A percentile compares a stretch with the other conserved stretches of the same genome.
phyloP scores from a whole-genome alignment of 1,140 invertebrate species.

The Macrocentrus cingulum region DNA sequence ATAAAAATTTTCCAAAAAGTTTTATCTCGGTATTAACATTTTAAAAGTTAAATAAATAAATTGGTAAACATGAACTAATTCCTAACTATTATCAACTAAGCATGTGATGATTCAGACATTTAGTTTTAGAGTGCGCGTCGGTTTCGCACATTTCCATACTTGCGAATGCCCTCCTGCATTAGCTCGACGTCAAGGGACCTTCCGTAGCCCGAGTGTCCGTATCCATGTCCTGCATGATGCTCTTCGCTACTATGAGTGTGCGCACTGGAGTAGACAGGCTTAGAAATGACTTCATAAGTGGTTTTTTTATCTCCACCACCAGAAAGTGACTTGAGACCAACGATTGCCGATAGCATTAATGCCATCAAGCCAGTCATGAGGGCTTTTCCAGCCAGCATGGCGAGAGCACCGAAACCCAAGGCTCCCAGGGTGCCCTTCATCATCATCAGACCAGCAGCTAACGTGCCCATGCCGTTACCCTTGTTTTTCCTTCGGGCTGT shows the following conservation, averaged over 20 bases:
- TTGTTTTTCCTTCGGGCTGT: slow-evolving; percentile 60
- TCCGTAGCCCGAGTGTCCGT: slow-evolving; percentile 60
- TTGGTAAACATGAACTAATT: too few species aligned
- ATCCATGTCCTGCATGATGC: slow-evolving; percentile 62
- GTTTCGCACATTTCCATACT: slow-evolving; percentile 53
- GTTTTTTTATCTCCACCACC: slow-evolving; percentile 70
- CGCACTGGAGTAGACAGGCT: slow-evolving; percentile 73
- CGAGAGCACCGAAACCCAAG: slow-evolving; percentile 73
- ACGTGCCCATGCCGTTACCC: slow-evolving; percentile 46
- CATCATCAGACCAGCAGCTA: slow-evolving; percentile 58
- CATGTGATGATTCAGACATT: not conserved
- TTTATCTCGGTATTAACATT: too few species aligned
- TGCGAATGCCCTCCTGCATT: slow-evolving; percentile 46
- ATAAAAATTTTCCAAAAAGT: too few species aligned
- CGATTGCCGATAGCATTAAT: slow-evolving; percentile 73
- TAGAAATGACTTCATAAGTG: slow-evolving; percentile 81
- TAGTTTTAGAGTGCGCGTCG: slow-evolving; percentile 40
- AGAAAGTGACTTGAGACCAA: slow-evolving; percentile 73
- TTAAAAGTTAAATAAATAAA: too few species aligned
- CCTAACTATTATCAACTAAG: too few species aligned
- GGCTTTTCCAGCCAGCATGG: slow-evolving; percentile 79
- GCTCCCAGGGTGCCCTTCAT: slow-evolving; percentile 70
- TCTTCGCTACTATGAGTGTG: slow-evolving; percentile 75
- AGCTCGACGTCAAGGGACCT: slow-evolving; percentile 59
- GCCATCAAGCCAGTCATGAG: slow-evolving; percentile 81